Base-by-base conservation (phyloP, 2,113 vertebrate genomes). In the Setophaga petechia region DNA sequence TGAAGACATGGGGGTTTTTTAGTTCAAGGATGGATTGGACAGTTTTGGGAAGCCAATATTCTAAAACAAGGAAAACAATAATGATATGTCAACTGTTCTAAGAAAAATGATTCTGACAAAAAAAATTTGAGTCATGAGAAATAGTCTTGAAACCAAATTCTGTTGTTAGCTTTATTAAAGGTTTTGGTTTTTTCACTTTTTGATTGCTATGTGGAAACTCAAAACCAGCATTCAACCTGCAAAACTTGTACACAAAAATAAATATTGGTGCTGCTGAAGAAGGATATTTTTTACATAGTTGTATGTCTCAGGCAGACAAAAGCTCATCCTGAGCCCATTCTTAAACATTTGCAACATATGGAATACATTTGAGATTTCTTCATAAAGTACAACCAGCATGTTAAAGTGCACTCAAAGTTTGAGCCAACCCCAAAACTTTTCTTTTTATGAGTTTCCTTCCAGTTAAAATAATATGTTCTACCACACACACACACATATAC, bases 311-410 rank as follows among this genome's bases (percentile, higher is more conserved):
- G 39, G 49, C 47, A 90, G 65, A 96, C 90, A 94, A 96, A 97
- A 96, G 65, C 65, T 96, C 83, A 80, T 90, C 58, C 77, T 88
- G 63, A 85, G 63, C 74, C 77, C 47, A 79, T 89, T 89, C 84
- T 93, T 73, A 73, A 96, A 82, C 68, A 93, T 88, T 96, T 95
- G 75, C 71, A 95, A 93, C 96, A 97, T 95, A 97, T 90, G 94
- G 97, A 85, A 93, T 89, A 68, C 67, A 95, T 97, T 96, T 97
- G 46, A 51, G 62, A 93, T 74, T 78, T 92, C 41, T 92, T 96
- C 87, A 74, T n/a, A 88, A 91, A 95, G 90, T 93, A 87, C 37
- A 84, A 95, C 49, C 54, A 93, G 46, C 52, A 31, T 49, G 68
- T 90, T 84, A 63, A 89, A 95, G 84, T 71, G 62, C 65, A 79